phyloP scores from a whole-genome alignment of 1,140 invertebrate genomes.

The Drosophila eugracilis region DNA sequence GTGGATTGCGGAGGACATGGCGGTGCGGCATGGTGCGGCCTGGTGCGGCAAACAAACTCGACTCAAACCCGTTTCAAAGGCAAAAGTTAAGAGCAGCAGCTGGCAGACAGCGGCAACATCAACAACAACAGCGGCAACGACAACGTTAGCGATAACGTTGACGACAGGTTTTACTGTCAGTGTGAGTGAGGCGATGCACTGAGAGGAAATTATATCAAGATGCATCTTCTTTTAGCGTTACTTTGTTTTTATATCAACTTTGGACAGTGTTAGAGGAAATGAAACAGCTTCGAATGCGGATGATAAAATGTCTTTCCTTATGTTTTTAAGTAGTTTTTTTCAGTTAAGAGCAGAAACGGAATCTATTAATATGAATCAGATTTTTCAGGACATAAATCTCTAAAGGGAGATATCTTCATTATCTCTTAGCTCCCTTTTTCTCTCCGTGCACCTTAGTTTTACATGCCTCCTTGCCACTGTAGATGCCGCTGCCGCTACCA shows the following conservation, averaged over 20 bases:
- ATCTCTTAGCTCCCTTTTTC: constrained; percentile 5
- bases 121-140: constrained; percentile 52
- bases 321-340: no score
- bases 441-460: constrained; percentile 18
- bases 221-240: neutral
- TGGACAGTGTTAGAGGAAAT: no score
- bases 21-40: constrained; percentile 3
- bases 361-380: no score
- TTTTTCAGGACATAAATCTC: no score
- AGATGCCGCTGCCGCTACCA: constrained; percentile 38
- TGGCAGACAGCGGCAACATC: constrained; percentile 54
- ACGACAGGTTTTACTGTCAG: constrained; percentile 66
- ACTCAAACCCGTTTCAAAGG: constrained; percentile 73
- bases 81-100: constrained; percentile 74
- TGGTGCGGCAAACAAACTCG: constrained; percentile 34
- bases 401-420: no score
- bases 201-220: neutral
- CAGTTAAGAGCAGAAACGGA: no score
- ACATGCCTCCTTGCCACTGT: constrained; percentile 35
- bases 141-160: constrained; percentile 62
- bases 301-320: no score
- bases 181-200: constrained; percentile 30
- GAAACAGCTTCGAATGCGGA: no score
- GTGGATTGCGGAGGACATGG: constrained; percentile 26
- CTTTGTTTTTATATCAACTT: no score